Evolutionary conservation across 2,888 invertebrate genomes (phyloP).

Genomic region (Brachyptera risi): DNA sequence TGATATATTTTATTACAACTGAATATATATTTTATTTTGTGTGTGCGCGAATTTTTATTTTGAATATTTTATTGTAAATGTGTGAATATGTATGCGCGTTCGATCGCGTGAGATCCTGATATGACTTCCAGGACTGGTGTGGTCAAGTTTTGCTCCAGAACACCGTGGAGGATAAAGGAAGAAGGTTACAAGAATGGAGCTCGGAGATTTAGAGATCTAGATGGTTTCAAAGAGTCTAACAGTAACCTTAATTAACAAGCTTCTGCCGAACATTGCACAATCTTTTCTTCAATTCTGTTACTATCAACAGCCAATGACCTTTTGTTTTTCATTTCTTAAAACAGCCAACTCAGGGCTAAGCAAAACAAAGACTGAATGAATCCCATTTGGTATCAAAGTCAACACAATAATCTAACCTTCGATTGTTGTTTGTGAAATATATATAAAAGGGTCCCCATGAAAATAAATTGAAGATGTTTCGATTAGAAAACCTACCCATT

Average conservation of each 20-base stretch:
- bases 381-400: conserved; percentile 24
- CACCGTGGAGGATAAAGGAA: too few species aligned
- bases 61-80: too few species aligned
- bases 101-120: too few species aligned
- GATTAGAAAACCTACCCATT: conserved; percentile 26
- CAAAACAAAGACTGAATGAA: conserved; percentile 22
- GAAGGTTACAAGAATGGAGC: too few species aligned
- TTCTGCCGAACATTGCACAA: not conserved
- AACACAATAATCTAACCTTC: conserved; percentile 22
- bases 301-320: conserved; percentile 21
- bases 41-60: too few species aligned
- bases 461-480: conserved; percentile 22
- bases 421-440: not conserved
- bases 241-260: conserved; percentile 23
- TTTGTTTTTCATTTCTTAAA: conserved; percentile 25
- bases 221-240: not conserved
- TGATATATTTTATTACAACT: too few species aligned
- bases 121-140: too few species aligned
- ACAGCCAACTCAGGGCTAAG: conserved; percentile 23
- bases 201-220: too few species aligned
- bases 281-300: conserved; percentile 2
- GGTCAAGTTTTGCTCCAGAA: too few species aligned
- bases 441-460: conserved; percentile 18
- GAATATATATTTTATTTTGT: too few species aligned
- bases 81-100: too few species aligned